phyloP scores from a whole-genome alignment of 2,888 invertebrate genomes.

The Epinotia demarniana region DNA sequence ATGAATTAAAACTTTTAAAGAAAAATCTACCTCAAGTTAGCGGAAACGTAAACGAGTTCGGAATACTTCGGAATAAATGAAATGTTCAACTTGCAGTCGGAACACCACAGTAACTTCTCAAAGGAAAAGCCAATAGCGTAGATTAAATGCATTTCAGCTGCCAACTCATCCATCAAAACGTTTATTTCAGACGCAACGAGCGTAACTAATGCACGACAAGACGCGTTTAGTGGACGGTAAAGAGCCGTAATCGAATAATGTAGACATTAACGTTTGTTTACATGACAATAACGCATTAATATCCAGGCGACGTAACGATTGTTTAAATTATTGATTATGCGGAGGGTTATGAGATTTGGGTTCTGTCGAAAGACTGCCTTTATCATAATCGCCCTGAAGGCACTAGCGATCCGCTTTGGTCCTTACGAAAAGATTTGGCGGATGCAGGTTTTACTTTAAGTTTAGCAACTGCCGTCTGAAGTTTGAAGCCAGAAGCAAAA shows the following conservation, averaged over 20 bases:
- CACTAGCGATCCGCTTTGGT: too few species aligned
- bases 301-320: slow-evolving; percentile 74
- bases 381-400: too few species aligned
- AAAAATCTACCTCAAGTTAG: slow-evolving; percentile 32
- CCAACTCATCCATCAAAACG: slow-evolving; percentile 41
- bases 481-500: too few species aligned
- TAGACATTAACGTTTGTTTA: slow-evolving; percentile 77
- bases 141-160: slow-evolving; percentile 41
- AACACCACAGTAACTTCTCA: slow-evolving; percentile 22
- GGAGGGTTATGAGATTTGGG: neutral
- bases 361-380: neutral
- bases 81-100: slow-evolving; percentile 24
- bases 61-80: slow-evolving; percentile 34
- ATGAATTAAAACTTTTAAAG: slow-evolving; percentile 31
- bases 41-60: slow-evolving; percentile 27
- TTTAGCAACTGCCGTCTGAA: too few species aligned
- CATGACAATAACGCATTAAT: slow-evolving; percentile 79
- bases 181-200: slow-evolving; percentile 43
- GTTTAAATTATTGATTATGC: slow-evolving; percentile 29
- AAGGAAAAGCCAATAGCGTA: slow-evolving; percentile 35
- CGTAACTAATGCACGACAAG: slow-evolving; percentile 56
- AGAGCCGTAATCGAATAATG: slow-evolving; percentile 75
- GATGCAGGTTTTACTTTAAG: too few species aligned
- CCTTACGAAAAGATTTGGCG: too few species aligned
- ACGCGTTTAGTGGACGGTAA: slow-evolving; percentile 64